Evolutionary conservation across 2,888 invertebrate genomes (phyloP), one percentile per base, ranked within the genome.

Genomic region (Himalopsyche anomala): DNA sequence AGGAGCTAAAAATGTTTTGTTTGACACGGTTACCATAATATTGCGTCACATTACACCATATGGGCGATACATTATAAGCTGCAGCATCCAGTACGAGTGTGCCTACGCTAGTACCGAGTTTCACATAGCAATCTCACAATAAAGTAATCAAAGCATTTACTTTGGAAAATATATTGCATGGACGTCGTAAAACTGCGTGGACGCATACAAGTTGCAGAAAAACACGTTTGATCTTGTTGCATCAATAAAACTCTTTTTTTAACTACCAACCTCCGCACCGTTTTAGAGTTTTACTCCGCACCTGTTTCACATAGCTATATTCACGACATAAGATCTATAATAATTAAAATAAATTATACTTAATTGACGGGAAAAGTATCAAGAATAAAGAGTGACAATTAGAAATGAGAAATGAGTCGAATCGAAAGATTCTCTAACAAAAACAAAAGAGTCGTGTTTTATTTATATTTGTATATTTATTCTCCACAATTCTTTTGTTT

Each of bases 151-250:
- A 69, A 38, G 12, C 74, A 74, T 74, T 74, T 74, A 74, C 74
- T 74, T 74, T 74, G 74, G 74, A 74, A 74, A 74, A 74, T 74
- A 36, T 74, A 74, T 74, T 38, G 74, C 36, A 12, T 36, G 19
- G 15, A 36, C 74, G 74, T 15, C n/a, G 12, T 74, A 74, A 74
- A 74, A 74, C 38, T 38, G 28, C 0, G 74, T 74, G 19, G 28
- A 38, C 4, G 15, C 38, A 74, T 74, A 74, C 4, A 74, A 74
- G 36, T 36, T 38, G 74, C 74, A 74, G 74, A 74, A 74, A 74
- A 74, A 74, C 74, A 74, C 74, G 74, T 74, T 74, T 74, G 38
- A 74, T 74, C 74, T 74, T 36, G 38, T 74, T 74, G 74, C 74
- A 74, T 74, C 74, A 8, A 74, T 74, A 74, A 74, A 74, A 74